These are phyloP conservation scores for Dolichopus griseipennis DNA, from an alignment of 2,888 invertebrate genomes.

Conservation along the genomic window DNA sequence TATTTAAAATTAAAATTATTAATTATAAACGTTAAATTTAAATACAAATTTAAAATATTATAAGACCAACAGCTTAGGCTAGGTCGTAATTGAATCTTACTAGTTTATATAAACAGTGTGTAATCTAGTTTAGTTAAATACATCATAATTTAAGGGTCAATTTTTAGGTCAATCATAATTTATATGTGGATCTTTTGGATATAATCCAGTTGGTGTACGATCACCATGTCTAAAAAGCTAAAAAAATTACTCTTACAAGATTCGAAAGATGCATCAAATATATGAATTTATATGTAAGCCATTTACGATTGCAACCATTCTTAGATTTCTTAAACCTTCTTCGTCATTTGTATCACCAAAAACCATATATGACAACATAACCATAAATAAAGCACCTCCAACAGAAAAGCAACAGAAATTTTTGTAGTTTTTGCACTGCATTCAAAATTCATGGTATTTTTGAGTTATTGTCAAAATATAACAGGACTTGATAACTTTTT, in stretches of 20 bases:
- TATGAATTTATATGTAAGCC: background rate
- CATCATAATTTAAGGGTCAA: no score
- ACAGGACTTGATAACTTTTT: no score
- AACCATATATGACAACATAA: slow-evolving; percentile 40
- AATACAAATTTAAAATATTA: no score
- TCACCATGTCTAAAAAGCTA: slow-evolving; percentile 43
- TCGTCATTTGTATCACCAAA: slow-evolving; percentile 40
- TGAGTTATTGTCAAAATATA: no score
- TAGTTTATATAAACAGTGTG: no score
- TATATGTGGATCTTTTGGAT: slow-evolving; percentile 71
- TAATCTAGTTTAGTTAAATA: no score
- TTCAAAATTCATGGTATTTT: slow-evolving; percentile 22
- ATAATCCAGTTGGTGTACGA: slow-evolving; percentile 58
- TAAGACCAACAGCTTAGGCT: no score
- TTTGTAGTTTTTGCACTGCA: slow-evolving; percentile 36
- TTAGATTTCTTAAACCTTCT: slow-evolving; percentile 35
- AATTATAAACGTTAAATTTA: no score
- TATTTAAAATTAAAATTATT: no score
- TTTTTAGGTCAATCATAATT: slow-evolving; percentile 72
- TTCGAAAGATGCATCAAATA: background rate
- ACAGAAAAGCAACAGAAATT: slow-evolving; percentile 38
- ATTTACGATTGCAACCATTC: slow-evolving; percentile 41
- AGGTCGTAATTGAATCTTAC: no score
- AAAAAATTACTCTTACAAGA: background rate
- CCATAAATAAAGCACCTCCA: slow-evolving; percentile 34